Base-by-base conservation (phyloP, 2,797 vertebrate species). In the Emydoidea blandingii region DNA sequence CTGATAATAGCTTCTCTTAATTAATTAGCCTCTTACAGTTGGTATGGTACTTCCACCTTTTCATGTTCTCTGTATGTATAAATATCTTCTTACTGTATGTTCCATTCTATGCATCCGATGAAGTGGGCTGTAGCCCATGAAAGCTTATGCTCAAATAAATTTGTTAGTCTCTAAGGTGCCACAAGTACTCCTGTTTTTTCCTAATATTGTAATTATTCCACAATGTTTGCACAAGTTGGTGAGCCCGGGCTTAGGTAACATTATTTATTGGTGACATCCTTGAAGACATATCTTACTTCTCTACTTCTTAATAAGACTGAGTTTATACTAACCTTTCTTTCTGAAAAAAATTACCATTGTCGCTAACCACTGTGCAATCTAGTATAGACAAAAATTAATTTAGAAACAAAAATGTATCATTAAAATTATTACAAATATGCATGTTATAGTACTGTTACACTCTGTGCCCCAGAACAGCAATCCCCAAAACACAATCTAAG, bases 171-270 rank as follows among this genome's bases (percentile, higher is more conserved):
- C 44, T 44, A 44, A 44, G 44, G 44, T 44, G 8, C 44, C 44
- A 44, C 44, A 44, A 44, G 44, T 44, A 44, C 44, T 8, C 44
- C 44, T 44, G 44, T 44, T 44, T 44, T 44, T 44, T 44, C 44
- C 44, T 44, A 81, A n/a, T 56, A 52, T 29, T 59, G 21, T 49
- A 79, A 90, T 89, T 79, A 81, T 18, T 65, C 44, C 56, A 82
- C 31, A 56, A 59, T 79, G 41, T 90, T 90, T 91, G 62, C 90
- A 88, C 72, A 88, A 90, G 56, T 37, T 82, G 65, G 65, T 96
- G 87, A 96, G 91, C 53, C 78, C 56, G 83, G 41, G 53, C 74
- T 78, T 85, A 9, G 19, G 31, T 52, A 57, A 44, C 57, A 94
- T 81, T 88, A 92, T 79, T 93, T 83, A 72, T n/a, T 52, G 12